Evolutionary conservation across 2,797 vertebrate species (phyloP).

Genomic region (Gambusia yucatana): DNA sequence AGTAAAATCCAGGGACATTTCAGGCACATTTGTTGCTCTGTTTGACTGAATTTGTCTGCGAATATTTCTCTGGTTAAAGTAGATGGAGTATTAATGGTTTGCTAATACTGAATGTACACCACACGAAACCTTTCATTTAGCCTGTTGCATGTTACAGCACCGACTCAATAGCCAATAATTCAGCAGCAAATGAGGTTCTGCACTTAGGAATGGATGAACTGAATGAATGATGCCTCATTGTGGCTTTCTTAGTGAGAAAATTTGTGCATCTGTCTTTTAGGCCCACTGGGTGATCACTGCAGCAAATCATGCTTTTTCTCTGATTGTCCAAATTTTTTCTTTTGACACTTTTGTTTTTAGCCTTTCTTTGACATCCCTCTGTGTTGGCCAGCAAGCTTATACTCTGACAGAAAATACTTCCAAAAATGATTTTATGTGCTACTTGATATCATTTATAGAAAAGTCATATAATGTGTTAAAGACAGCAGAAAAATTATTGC

Average conservation of each 20-base stretch:
- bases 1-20: constrained; percentile 3
- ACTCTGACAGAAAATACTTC: not conserved
- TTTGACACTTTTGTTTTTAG: not conserved
- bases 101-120: constrained; percentile 51
- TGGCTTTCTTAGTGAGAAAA: constrained; percentile 19
- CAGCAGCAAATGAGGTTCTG: constrained; percentile 5
- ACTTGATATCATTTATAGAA: not conserved
- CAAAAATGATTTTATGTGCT: not conserved
- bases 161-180: constrained; percentile 6
- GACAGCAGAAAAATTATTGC: not conserved
- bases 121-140: constrained; percentile 29
- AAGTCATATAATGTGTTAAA: not conserved
- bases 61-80: constrained; percentile 7
- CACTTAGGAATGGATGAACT: constrained; percentile 16
- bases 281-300: constrained; percentile 5
- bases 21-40: constrained; percentile 11
- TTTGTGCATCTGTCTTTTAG: constrained; percentile 4
- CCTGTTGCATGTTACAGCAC: constrained; percentile 1
- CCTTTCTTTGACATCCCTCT: not conserved
- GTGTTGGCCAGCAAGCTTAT: not conserved
- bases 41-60: not conserved
- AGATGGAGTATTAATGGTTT: constrained; percentile 13
- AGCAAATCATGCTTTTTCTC: not conserved
- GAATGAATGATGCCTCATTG: constrained; percentile 11
- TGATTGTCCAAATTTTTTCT: not conserved